Evolutionary conservation across 2,113 vertebrate species (phyloP).

Genomic region (Myocastor coypus): DNA sequence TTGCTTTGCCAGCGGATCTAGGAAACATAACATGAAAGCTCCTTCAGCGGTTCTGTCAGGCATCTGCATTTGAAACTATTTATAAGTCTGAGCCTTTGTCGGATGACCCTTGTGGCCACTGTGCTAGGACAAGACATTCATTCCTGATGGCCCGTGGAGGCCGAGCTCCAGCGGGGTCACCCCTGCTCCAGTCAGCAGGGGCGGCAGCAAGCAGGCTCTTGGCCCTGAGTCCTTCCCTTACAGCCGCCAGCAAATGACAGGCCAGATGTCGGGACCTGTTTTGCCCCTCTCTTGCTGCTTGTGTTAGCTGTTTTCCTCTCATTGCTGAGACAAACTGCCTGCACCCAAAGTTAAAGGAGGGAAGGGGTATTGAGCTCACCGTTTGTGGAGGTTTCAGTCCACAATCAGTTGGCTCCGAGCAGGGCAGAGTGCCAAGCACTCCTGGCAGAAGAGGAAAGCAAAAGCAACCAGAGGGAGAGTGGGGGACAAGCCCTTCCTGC

Average conservation of each 20-base stretch:
- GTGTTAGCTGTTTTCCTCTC: not conserved
- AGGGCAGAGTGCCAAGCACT: not conserved
- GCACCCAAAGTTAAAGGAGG: not conserved
- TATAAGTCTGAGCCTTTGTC: not conserved
- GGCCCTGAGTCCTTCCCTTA: not conserved
- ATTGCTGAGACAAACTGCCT: not conserved
- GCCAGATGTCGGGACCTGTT: not conserved
- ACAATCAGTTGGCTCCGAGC: not conserved
- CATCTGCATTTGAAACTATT: not conserved
- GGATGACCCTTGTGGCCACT: not conserved
- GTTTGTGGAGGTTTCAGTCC: not conserved
- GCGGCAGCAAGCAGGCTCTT: not conserved
- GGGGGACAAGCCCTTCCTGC: not conserved
- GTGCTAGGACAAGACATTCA: not conserved
- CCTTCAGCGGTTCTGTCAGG: not conserved
- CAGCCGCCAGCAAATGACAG: not conserved
- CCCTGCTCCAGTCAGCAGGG: not conserved
- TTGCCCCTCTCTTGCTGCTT: conserved; percentile 43
- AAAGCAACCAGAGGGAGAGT: not conserved
- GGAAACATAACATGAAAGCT: not conserved
- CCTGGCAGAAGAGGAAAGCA: not conserved
- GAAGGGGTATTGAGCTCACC: not conserved
- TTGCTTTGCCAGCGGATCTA: not conserved
- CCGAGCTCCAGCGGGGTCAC: not conserved
- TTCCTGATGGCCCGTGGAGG: not conserved